These are phyloP conservation scores for Oceanodroma leucorhoa DNA, from an alignment of 2,797 vertebrate genomes.

Conservation along the genomic window DNA sequence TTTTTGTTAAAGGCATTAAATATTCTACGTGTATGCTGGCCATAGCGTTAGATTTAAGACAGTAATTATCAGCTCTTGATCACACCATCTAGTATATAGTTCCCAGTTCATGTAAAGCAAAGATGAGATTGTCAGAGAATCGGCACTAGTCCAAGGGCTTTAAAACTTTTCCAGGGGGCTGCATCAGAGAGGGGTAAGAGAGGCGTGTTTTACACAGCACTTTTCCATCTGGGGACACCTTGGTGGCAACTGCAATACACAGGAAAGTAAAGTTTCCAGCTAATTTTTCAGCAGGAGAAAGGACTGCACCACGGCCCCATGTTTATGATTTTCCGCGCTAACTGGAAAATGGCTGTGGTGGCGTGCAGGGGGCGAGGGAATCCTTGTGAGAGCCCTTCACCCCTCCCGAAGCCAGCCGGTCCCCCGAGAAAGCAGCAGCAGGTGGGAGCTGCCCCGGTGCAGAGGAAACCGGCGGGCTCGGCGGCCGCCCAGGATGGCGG, in stretches of 20 bases:
- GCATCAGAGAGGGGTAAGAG: neutral
- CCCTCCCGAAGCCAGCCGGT: neutral
- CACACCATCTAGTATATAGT: neutral
- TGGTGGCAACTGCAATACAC: neutral
- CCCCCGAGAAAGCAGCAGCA: fast-evolving
- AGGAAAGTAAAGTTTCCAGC: neutral
- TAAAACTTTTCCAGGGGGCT: neutral
- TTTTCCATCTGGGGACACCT: neutral
- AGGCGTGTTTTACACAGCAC: neutral
- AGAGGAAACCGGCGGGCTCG: fast-evolving
- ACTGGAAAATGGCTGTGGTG: no score
- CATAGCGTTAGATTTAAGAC: neutral
- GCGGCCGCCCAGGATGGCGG: fast-evolving
- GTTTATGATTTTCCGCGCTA: neutral
- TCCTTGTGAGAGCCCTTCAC: neutral
- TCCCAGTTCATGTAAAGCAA: neutral
- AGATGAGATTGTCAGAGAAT: neutral
- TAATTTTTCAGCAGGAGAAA: neutral
- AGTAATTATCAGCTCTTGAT: conserved; percentile 28
- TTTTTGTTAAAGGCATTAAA: conserved; percentile 20
- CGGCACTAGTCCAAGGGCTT: neutral
- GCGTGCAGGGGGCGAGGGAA: fast-evolving
- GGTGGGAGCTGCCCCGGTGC: neutral
- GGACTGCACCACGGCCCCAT: fast-evolving
- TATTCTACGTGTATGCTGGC: neutral